Conservation (phyloP, 2,113 vertebrate species). For the Malurus alboscapulatus region DNA sequence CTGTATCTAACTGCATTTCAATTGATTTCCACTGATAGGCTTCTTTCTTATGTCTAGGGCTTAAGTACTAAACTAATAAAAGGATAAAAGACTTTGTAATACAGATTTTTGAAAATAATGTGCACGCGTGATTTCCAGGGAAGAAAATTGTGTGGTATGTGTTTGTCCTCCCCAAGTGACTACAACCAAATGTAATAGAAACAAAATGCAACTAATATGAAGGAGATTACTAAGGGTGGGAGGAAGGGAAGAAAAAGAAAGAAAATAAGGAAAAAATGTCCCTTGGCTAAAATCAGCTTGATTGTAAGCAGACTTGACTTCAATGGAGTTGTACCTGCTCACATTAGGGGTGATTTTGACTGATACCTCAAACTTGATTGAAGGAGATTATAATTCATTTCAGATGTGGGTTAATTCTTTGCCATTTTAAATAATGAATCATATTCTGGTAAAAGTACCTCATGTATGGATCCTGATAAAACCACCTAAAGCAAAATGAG, state of each 20-base stretch:
- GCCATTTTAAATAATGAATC: background rate
- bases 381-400: background rate
- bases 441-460: background rate
- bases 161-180: background rate
- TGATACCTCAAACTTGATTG: background rate
- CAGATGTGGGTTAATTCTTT: background rate
- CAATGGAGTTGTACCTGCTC: slow-evolving; percentile 34
- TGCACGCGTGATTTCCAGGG: slow-evolving; percentile 48
- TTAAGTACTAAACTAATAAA: slow-evolving; percentile 85
- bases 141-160: slow-evolving; percentile 32
- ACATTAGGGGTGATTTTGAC: background rate
- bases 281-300: slow-evolving; percentile 38
- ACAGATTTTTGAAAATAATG: slow-evolving; percentile 76
- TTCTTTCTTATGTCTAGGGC: slow-evolving; percentile 77
- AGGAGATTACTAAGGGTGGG: background rate
- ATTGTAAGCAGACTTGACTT: slow-evolving; percentile 40
- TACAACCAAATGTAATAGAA: background rate
- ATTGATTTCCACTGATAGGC: slow-evolving; percentile 86
- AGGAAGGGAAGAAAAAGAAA: background rate
- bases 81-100: slow-evolving; percentile 79
- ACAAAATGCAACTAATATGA: background rate
- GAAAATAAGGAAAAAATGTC: background rate
- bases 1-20: slow-evolving; percentile 82
- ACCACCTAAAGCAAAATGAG: background rate
- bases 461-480: background rate